Conservation (phyloP, 2,113 vertebrate species). For the Delphinus delphis region DNA sequence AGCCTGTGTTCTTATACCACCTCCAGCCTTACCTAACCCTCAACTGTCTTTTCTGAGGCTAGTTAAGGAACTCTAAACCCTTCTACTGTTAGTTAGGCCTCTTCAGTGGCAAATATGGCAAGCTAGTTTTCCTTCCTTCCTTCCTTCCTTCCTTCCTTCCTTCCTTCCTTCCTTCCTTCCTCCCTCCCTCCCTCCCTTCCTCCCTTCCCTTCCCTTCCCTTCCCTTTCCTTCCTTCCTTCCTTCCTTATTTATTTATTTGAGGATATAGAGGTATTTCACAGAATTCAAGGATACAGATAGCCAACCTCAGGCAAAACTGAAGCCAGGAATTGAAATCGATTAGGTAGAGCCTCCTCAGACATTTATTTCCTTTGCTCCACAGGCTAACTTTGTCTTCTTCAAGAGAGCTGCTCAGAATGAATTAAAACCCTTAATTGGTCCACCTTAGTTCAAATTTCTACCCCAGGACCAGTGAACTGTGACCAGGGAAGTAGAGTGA, state of each 20-base stretch:
- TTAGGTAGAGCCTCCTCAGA: background rate
- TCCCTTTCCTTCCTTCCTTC: no score
- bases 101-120: background rate
- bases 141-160: no score
- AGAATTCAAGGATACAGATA: background rate
- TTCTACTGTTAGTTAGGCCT: conserved; percentile 13
- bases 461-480: background rate
- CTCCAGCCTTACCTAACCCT: background rate
- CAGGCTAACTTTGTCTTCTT: background rate
- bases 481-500: background rate
- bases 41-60: background rate
- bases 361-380: background rate
- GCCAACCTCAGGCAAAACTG: conserved; percentile 24
- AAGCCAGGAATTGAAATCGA: background rate
- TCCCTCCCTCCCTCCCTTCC: accelerated
- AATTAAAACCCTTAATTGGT: background rate
- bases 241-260: background rate
- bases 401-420: background rate
- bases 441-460: background rate
- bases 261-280: background rate
- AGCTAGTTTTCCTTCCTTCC: background rate
- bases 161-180: no score
- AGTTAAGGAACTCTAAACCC: background rate
- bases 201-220: no score
- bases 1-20: background rate